Base-by-base conservation (phyloP, 1,140 invertebrate genomes). In the Dendroctonus valens region DNA sequence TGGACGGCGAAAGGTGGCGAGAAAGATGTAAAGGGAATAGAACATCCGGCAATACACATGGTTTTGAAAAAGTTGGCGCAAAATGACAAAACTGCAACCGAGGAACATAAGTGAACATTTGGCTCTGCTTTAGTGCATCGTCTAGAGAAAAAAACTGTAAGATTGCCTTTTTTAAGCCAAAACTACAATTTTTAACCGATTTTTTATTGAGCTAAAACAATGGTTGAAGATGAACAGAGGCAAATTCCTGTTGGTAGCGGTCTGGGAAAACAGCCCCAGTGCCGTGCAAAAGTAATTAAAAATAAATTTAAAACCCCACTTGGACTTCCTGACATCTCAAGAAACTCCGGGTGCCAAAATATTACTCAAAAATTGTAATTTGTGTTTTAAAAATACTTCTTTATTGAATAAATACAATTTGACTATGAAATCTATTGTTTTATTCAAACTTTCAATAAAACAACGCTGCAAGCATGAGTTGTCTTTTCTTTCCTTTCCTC, bases 21-120 rank as follows among this genome's bases (percentile, higher is more conserved):
- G 0, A 75, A 80, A 44, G 79, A 85, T 51, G 73, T 81, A 11
- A 76, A 83, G 7, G 85, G 86, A 7, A 81, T 94, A n/a, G 92
- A 95, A 80, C 86, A 93, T 77, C 78, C 89, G 0, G 91, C 89
- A 9, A 81, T 92, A 62, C 91, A 94, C 77, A 85, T 90, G 81
- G 85, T 87, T 41, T 75, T 94, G 4, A 94, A 94, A 71, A 92
- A 92, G 78, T 78, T 95, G 11, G 85, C 92, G 12, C 80, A 84
- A 57, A 78, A 86, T 58, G 90, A 93, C 70, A 82, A 82, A 57
- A 73, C 79, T 2, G 76, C 81, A 6, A 15, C 69, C 12, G 68
- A 76, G 53, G 77, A 74, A 38, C 65, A 67, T 9, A 69, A 75
- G 61, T 65, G 57, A 39, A 81, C 80, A 9, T 85, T 87, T 71